Percentiles rank a stretch among this genome's conserved stretches.
These are phyloP conservation scores for Antheraea assamensis DNA, from an alignment of 2,888 invertebrate genomes.

Conservation along the genomic window DNA sequence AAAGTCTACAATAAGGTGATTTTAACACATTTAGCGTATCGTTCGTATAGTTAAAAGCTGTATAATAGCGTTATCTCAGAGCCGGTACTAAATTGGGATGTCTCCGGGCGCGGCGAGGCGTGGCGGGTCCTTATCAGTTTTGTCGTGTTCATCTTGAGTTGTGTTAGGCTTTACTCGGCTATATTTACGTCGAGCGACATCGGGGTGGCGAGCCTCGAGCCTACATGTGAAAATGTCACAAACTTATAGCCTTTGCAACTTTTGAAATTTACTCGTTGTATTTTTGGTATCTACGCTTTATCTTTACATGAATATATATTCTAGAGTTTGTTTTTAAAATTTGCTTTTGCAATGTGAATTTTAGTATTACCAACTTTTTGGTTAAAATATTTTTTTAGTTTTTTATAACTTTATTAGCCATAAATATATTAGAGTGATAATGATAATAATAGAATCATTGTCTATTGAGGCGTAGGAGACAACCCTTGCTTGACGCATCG, in stretches of 20 bases:
- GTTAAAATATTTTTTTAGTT: background rate
- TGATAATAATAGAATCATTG: constrained; percentile 29
- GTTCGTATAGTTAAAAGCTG: constrained; percentile 80
- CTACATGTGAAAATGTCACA: constrained; percentile 69
- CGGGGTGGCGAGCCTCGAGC: constrained; percentile 54
- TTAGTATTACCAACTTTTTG: background rate
- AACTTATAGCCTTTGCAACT: constrained; percentile 59
- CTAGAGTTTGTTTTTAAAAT: constrained; percentile 23
- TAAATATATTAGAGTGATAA: constrained; percentile 14
- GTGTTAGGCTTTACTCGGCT: constrained; percentile 78
- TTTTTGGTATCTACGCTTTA: constrained; percentile 4
- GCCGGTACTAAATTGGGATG: constrained; percentile 81
- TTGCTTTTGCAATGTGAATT: background rate
- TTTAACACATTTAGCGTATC: constrained; percentile 80
- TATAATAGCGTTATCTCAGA: constrained; percentile 80
- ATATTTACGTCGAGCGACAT: constrained; percentile 71
- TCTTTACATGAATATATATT: constrained; percentile 7
- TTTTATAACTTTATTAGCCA: background rate
- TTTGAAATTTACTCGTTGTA: constrained; percentile 6
- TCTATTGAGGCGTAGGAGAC: constrained; percentile 40
- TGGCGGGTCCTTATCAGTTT: constrained; percentile 76
- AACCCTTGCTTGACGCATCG: constrained; percentile 75
- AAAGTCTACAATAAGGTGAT: constrained; percentile 68
- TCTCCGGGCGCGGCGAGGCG: constrained; percentile 61
- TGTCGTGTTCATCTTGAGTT: constrained; percentile 82